Conservation (phyloP, 2,888 invertebrate species). For the Aplocera efformata region DNA sequence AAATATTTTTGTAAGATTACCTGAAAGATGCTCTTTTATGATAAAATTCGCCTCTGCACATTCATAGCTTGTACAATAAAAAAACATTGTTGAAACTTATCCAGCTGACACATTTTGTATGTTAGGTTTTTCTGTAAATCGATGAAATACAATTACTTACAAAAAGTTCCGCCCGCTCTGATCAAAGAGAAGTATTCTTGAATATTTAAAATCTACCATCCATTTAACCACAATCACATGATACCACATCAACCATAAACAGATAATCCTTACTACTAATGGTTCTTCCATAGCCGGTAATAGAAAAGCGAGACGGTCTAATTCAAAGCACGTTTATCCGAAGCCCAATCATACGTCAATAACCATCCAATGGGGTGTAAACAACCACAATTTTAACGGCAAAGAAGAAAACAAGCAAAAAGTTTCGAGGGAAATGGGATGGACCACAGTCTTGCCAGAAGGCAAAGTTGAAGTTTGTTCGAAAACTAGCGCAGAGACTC, state of each 20-base stretch:
- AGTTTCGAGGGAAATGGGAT: conserved; percentile 30
- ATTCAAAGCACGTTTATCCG: conserved; percentile 26
- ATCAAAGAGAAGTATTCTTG: too few species aligned
- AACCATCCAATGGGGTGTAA: conserved; percentile 54
- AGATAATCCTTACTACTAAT: conserved; percentile 8
- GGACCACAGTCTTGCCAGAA: conserved; percentile 23
- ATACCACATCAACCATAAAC: conserved; percentile 5
- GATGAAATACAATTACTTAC: too few species aligned
- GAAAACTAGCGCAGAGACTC: too few species aligned
- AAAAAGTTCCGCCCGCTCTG: too few species aligned
- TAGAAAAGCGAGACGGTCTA: conserved; percentile 8
- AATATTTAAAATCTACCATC: too few species aligned
- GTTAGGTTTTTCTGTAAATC: too few species aligned
- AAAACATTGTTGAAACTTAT: too few species aligned
- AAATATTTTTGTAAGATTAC: too few species aligned
- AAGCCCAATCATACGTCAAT: conserved; percentile 51
- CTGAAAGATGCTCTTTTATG: too few species aligned
- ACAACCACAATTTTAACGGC: conserved; percentile 50
- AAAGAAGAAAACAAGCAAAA: conserved; percentile 37
- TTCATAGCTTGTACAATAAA: too few species aligned
- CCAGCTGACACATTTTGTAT: too few species aligned
- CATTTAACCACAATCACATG: conserved; percentile 10
- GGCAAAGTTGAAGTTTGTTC: not conserved
- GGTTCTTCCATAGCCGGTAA: conserved; percentile 1
- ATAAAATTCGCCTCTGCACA: too few species aligned